Conservation (phyloP, 2,113 vertebrate species). For the mouse (Mus musculus) region DNA sequence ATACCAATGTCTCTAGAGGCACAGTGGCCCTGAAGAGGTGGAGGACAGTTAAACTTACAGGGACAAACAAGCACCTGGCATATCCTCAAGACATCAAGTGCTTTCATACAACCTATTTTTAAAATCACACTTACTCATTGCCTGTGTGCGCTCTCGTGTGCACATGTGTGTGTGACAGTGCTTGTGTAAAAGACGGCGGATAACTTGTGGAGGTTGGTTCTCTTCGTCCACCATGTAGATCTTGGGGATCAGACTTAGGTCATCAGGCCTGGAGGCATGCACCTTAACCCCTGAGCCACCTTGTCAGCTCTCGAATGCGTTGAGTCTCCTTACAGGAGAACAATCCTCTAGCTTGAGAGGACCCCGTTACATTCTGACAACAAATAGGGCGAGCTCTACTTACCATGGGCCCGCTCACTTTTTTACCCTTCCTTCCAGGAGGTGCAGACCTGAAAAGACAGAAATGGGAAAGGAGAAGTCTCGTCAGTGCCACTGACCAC, state of each 20-base stretch:
- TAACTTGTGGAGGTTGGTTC: too few species aligned
- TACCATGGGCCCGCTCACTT: not conserved
- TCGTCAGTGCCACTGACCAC: not conserved
- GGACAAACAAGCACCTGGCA: not conserved
- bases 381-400: not conserved
- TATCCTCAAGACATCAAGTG: not conserved
- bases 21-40: too few species aligned
- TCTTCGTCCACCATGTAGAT: too few species aligned
- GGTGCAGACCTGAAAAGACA: not conserved
- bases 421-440: not conserved
- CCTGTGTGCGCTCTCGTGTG: not conserved
- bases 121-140: not conserved
- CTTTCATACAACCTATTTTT: not conserved
- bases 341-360: not conserved
- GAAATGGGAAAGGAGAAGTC: not conserved
- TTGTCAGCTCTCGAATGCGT: not conserved
- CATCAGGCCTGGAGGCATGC: not conserved
- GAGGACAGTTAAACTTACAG: not conserved
- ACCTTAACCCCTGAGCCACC: not conserved
- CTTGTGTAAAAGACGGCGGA: not conserved
- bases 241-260: not conserved
- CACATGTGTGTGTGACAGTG: not conserved
- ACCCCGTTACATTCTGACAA: accelerated
- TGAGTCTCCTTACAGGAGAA: not conserved
- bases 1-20: not conserved